Base-by-base conservation (phyloP, 2,113 vertebrate genomes). In the Capra hircus region DNA sequence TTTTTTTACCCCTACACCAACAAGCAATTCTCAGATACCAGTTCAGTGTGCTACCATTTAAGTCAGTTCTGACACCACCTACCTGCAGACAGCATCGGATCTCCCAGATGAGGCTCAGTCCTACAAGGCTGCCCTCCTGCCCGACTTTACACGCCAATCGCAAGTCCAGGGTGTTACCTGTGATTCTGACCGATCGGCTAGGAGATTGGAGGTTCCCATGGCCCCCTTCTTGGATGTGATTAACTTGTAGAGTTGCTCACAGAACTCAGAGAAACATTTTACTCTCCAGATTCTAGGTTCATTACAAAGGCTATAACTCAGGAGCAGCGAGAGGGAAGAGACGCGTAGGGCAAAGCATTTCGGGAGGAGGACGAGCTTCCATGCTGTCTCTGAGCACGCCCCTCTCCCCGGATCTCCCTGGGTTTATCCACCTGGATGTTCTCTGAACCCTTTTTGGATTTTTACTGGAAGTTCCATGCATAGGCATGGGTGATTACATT, bases 291-390 rank as follows among this genome's bases (percentile, higher is more conserved):
- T 80, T 45, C 48, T 4, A 48, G 27, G 77, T 30, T 78, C 27
- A 17, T 48, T 48, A 80, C 45, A 30, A 17, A 11, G 43, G 45
- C 5, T 80, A 33, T 80, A 50, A 30, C 27, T 80, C 27, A 33
- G 28, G 30, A 33, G 16, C 78, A 52, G 28, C 16, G 45, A 52
- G 28, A 81, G 10, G 48, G 48, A 81, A 52, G 78, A 81, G 48
- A 80, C 3, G 30, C 10, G 0, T n/a, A 81, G 28, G 45, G 45
- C 16, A 52, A 81, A 50, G 30, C 30, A 5, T 52, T 81, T 81
- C 0, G 17, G 48, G 14, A 21, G 30, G 48, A 19, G 5, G 48
- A n/a, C 1, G 0, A 52, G 30, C 28, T 52, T 23, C 50, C 50
- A 14, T 1, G 6, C 50, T 52, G 3, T 52, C 78, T 8, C 33